phyloP scores from a whole-genome alignment of 35 echinoderm and acorn worm species.

The Ophiothrix spiculata region DNA sequence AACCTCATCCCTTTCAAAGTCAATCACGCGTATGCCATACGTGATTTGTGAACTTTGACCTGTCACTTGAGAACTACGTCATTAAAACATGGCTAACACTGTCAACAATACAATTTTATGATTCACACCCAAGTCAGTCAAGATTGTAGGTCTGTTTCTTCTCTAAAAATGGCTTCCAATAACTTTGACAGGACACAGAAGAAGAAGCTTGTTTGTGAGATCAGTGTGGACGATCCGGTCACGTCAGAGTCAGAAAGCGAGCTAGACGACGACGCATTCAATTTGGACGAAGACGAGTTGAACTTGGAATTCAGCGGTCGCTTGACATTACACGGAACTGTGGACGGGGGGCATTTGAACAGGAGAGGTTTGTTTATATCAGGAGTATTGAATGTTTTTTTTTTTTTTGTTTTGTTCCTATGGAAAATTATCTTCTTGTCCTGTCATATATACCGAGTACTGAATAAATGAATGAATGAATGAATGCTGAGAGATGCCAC shows the following conservation, averaged over 20 bases:
- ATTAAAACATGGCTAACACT: neutral
- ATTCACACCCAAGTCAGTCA: neutral
- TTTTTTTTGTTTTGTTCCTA: too few relatives aligned
- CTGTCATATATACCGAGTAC: too few relatives aligned
- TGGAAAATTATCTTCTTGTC: too few relatives aligned
- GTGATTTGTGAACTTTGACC: neutral
- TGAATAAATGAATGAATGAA: too few relatives aligned
- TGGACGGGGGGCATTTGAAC: neutral
- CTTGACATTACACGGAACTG: slow-evolving; percentile 43
- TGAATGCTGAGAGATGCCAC: too few relatives aligned
- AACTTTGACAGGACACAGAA: too few relatives aligned
- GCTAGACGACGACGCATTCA: slow-evolving; percentile 42
- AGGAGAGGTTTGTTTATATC: too few relatives aligned
- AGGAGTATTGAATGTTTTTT: too few relatives aligned
- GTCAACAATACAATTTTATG: neutral
- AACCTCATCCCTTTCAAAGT: too few relatives aligned
- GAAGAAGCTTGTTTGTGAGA: slow-evolving; percentile 82
- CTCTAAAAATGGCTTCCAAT: slow-evolving; percentile 53
- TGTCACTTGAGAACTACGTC: neutral
- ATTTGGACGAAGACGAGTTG: slow-evolving; percentile 64
- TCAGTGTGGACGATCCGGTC: slow-evolving; percentile 87
- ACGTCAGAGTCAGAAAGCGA: slow-evolving; percentile 73
- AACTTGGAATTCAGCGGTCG: slow-evolving; percentile 76
- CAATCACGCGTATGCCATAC: too few relatives aligned
- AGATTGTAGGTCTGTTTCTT: neutral